Conservation (phyloP, 2,797 vertebrate species). For the Gouania willdenowi region DNA sequence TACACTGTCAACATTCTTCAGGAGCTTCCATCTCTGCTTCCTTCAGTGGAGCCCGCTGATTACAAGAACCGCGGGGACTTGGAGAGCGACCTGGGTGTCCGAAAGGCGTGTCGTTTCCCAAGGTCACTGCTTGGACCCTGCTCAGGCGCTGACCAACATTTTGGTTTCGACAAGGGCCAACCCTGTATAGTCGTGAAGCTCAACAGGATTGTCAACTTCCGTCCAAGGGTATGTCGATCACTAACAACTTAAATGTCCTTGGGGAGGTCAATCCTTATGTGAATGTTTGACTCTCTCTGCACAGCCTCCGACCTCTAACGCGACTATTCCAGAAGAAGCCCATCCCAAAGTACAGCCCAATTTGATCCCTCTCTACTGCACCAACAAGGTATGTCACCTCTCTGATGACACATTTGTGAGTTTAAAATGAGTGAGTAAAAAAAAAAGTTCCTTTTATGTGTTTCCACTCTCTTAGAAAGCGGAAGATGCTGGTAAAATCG, state of each 20-base stretch:
- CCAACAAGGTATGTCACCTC: slow-evolving; percentile 78
- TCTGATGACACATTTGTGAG: no score
- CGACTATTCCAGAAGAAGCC: slow-evolving; percentile 71
- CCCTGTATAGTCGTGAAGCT: slow-evolving; percentile 92
- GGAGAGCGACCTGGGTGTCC: slow-evolving; percentile 71
- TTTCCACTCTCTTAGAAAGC: slow-evolving; percentile 80
- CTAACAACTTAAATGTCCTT: no score
- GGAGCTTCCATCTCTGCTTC: no score
- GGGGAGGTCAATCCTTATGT: no score
- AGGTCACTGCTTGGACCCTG: slow-evolving; percentile 82
- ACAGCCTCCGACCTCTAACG: slow-evolving; percentile 81
- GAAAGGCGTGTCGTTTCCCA: slow-evolving; percentile 84
- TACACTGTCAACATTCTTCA: no score
- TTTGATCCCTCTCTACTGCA: slow-evolving; percentile 84
- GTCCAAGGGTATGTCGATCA: slow-evolving; percentile 79
- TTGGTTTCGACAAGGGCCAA: slow-evolving; percentile 83
- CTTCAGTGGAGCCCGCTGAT: slow-evolving; percentile 61
- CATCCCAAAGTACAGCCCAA: slow-evolving; percentile 72
- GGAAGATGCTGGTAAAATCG: slow-evolving; percentile 82
- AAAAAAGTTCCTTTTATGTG: no score
- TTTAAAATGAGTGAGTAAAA: no score
- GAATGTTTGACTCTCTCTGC: background rate
- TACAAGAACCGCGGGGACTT: slow-evolving; percentile 80
- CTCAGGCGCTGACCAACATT: slow-evolving; percentile 80
- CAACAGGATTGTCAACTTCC: slow-evolving; percentile 90